A percentile compares a stretch with the other conserved stretches of the same genome.
Evolutionary conservation across 2,888 invertebrate genomes (phyloP).

Genomic region (Bembecia ichneumoniformis): DNA sequence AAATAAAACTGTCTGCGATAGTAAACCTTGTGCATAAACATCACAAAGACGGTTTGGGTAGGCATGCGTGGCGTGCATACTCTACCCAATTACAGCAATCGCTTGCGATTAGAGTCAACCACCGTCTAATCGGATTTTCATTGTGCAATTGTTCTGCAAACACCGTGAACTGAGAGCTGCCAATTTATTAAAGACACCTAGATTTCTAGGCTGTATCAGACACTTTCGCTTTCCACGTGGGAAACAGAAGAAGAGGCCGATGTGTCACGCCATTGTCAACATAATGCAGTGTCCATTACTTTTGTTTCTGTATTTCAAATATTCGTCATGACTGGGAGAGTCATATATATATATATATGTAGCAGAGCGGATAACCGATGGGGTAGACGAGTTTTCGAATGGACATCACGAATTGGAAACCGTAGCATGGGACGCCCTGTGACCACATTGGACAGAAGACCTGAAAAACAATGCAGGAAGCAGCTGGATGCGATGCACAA

Average conservation of each 20-base stretch:
- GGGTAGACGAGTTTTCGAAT: too few species aligned
- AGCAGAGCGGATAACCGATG: too few species aligned
- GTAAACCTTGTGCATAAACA: too few species aligned
- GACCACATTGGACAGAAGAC: too few species aligned
- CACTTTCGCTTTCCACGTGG: slow-evolving; percentile 19
- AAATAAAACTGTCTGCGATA: too few species aligned
- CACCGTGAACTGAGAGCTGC: background rate
- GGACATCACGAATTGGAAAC: too few species aligned
- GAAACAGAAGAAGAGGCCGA: slow-evolving; percentile 4
- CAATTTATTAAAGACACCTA: slow-evolving; percentile 5
- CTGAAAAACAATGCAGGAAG: too few species aligned
- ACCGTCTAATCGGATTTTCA: slow-evolving; percentile 22
- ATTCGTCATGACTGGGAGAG: too few species aligned
- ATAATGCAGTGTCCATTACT: background rate
- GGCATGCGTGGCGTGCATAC: slow-evolving; percentile 9
- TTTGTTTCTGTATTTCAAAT: slow-evolving; percentile 1
- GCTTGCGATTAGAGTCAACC: slow-evolving; percentile 11
- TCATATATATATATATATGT: too few species aligned
- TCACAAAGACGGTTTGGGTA: background rate
- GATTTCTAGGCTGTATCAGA: slow-evolving; percentile 12
- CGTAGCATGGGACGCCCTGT: too few species aligned
- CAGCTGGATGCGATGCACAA: too few species aligned
- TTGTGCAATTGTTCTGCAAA: slow-evolving; percentile 20
- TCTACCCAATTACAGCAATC: slow-evolving; percentile 14
- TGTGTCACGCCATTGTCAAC: background rate